phyloP scores from a whole-genome alignment of 2,797 vertebrate genomes.

The Fistularia tabacaria region DNA sequence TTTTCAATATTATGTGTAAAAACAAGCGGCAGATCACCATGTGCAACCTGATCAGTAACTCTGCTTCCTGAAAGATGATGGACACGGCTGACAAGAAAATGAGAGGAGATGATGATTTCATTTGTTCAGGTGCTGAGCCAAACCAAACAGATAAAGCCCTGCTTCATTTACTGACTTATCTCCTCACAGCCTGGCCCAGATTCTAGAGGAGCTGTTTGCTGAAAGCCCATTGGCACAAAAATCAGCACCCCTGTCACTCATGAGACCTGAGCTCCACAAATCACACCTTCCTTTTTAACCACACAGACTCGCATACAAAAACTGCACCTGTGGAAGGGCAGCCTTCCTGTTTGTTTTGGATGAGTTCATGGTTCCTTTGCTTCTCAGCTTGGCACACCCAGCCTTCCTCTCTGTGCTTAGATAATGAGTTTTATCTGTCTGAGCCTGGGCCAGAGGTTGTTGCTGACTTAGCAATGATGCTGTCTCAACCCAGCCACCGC shows the following conservation, averaged over 20 bases:
- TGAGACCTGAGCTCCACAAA: constrained; percentile 22
- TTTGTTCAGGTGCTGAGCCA: constrained; percentile 58
- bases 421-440: constrained; percentile 49
- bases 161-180: constrained; percentile 45
- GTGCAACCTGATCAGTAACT: constrained; percentile 45
- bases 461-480: constrained; percentile 67
- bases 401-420: constrained; percentile 39
- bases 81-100: constrained; percentile 36
- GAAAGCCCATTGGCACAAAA: constrained; percentile 27
- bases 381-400: constrained; percentile 9
- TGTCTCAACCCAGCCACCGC: constrained; percentile 18
- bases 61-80: constrained; percentile 43
- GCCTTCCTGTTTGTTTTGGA: constrained; percentile 78
- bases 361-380: constrained; percentile 55
- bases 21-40: constrained; percentile 8
- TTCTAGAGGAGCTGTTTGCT: constrained; percentile 19
- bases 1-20: constrained; percentile 30
- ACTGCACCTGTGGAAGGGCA: constrained; percentile 73
- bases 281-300: constrained; percentile 44
- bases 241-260: constrained; percentile 18
- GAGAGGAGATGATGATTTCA: constrained; percentile 56
- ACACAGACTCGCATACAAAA: constrained; percentile 49
- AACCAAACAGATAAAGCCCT: constrained; percentile 52
- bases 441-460: constrained; percentile 42
- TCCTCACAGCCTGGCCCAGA: constrained; percentile 14